phyloP scores from a whole-genome alignment of 2,797 vertebrate genomes.

The Gymnoscopelus microlampas region DNA sequence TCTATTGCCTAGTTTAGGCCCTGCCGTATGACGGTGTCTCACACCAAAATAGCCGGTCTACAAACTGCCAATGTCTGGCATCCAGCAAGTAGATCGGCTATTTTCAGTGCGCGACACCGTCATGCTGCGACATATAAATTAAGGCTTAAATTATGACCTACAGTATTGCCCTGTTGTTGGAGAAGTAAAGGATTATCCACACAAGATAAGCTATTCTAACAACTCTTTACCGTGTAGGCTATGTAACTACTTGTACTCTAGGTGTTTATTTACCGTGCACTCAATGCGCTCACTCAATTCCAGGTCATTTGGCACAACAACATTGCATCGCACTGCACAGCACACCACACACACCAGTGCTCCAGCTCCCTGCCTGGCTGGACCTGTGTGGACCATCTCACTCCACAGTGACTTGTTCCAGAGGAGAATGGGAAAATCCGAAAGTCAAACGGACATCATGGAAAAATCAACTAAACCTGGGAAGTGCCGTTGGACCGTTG shows the following conservation, averaged over 20 bases:
- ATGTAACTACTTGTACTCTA: slow-evolving; percentile 30
- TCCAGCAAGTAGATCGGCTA: too few species aligned
- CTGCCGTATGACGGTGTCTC: too few species aligned
- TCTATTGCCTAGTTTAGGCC: too few species aligned
- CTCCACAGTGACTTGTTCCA: slow-evolving; percentile 58
- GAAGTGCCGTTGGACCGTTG: slow-evolving; percentile 83
- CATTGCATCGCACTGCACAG: slow-evolving; percentile 63
- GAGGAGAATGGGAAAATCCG: slow-evolving; percentile 91
- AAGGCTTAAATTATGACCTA: too few species aligned
- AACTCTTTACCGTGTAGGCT: slow-evolving; percentile 54
- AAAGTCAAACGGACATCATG: slow-evolving; percentile 93
- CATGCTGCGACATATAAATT: too few species aligned
- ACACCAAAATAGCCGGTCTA: too few species aligned
- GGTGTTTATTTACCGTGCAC: slow-evolving; percentile 52
- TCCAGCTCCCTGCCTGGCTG: slow-evolving; percentile 42
- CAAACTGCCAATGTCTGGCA: too few species aligned
- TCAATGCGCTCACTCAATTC: slow-evolving; percentile 59
- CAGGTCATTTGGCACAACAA: slow-evolving; percentile 65
- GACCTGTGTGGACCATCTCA: slow-evolving; percentile 51
- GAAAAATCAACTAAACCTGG: slow-evolving; percentile 86
- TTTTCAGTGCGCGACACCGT: too few species aligned
- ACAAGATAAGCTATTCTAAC: slow-evolving; percentile 11
- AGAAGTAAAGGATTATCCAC: too few species aligned
- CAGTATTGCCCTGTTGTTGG: too few species aligned
- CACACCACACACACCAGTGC: slow-evolving; percentile 38